Conservation (phyloP, 2,797 vertebrate genomes). For the Phataginus tetradactyla region DNA sequence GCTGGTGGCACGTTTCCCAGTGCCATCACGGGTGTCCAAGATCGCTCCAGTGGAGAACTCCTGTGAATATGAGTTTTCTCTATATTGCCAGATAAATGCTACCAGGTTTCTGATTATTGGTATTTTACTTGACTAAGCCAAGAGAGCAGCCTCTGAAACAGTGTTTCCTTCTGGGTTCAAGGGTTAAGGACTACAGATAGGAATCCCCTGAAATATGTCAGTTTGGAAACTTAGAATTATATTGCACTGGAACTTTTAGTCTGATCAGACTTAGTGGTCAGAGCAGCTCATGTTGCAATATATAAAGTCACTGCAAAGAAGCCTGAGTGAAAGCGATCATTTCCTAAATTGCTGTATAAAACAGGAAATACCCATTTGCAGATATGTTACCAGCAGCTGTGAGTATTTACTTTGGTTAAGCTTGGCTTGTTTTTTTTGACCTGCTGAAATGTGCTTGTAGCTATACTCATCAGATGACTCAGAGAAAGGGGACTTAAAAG, state of each 20-base stretch:
- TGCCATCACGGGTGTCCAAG: slow-evolving; percentile 20
- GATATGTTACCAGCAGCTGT: neutral
- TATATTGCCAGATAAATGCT: slow-evolving; percentile 82
- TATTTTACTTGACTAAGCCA: slow-evolving; percentile 67
- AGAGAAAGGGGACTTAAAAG: neutral
- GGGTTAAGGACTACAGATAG: slow-evolving; percentile 74
- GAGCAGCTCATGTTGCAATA: neutral
- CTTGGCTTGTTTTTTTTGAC: slow-evolving; percentile 13
- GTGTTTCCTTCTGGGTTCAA: slow-evolving; percentile 77
- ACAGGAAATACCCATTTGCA: neutral
- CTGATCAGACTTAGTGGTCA: neutral
- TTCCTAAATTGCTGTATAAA: neutral
- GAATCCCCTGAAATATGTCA: slow-evolving; percentile 65
- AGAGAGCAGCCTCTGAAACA: slow-evolving; percentile 79
- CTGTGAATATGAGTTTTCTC: slow-evolving; percentile 79
- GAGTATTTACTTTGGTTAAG: slow-evolving; percentile 33
- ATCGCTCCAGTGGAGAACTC: slow-evolving; percentile 78
- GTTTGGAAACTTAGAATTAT: slow-evolving; percentile 74
- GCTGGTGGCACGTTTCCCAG: slow-evolving; percentile 64
- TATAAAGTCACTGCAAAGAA: neutral
- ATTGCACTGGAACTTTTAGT: slow-evolving; percentile 36
- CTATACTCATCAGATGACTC: neutral
- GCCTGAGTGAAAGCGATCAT: neutral
- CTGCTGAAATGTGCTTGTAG: neutral
- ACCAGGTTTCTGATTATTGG: slow-evolving; percentile 73